Conservation (phyloP, 2,113 vertebrate species). For the Peromyscus californicus region DNA sequence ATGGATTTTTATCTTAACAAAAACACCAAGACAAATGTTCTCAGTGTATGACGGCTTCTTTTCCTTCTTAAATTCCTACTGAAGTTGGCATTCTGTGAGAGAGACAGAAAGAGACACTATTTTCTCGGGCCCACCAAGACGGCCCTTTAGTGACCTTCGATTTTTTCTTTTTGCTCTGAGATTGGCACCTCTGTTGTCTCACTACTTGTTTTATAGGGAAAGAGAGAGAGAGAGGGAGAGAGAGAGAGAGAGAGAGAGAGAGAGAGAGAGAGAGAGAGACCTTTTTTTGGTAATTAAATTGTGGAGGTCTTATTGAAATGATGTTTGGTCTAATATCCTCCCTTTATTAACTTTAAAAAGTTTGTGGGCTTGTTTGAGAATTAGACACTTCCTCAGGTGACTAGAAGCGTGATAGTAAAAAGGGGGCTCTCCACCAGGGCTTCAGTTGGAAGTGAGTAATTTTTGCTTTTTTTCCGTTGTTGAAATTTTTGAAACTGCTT, state of each 20-base stretch:
- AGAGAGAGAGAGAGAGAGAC: not conserved
- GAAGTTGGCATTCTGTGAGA: conserved; percentile 35
- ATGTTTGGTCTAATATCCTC: not conserved
- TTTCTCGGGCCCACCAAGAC: conserved; percentile 34
- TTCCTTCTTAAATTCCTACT: not conserved
- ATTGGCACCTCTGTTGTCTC: not conserved
- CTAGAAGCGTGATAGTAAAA: not conserved
- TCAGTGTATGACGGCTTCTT: not conserved
- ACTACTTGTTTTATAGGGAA: not conserved
- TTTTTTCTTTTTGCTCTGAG: conserved; percentile 17
- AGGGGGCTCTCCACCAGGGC: not conserved
- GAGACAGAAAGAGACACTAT: not conserved
- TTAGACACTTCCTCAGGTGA: conserved; percentile 3
- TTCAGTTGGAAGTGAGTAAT: conserved; percentile 10
- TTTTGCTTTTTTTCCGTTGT: not conserved
- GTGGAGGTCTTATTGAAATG: conserved; percentile 32
- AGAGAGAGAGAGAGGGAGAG: too few relatives aligned
- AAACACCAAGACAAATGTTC: not conserved
- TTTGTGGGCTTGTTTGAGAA: conserved; percentile 46
- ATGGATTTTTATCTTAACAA: conserved; percentile 23
- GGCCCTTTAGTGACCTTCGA: conserved; percentile 31
- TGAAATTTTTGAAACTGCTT: not conserved
- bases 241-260: too few relatives aligned
- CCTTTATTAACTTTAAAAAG: conserved; percentile 13
- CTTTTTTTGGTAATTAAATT: conserved; percentile 52